A percentile compares a stretch with the other conserved stretches of the same genome.
Evolutionary conservation across 1,140 invertebrate genomes (phyloP).

Genomic region (Drosophila nebulosa): DNA sequence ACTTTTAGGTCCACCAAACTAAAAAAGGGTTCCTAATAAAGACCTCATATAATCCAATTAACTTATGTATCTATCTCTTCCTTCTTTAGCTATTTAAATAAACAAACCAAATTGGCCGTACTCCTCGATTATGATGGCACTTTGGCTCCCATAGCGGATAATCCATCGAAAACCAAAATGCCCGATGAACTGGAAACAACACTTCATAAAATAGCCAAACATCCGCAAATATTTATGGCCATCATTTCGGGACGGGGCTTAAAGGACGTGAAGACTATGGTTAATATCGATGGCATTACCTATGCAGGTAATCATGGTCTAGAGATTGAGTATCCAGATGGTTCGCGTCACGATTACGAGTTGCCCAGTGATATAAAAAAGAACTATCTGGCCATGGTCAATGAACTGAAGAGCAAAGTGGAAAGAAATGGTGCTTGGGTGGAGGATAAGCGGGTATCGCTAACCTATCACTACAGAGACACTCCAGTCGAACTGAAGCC

Average conservation of each 20-base stretch:
- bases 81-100: conserved; percentile 87
- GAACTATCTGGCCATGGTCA: conserved; percentile 89
- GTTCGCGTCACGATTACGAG: conserved; percentile 92
- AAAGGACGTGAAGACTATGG: conserved; percentile 92
- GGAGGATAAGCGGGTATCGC: conserved; percentile 92
- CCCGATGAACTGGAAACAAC: conserved; percentile 90
- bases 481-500: conserved; percentile 85
- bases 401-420: conserved; percentile 89
- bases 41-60: neutral
- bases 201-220: conserved; percentile 89
- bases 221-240: conserved; percentile 92
- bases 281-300: conserved; percentile 92
- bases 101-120: conserved; percentile 89
- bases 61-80: neutral
- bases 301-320: conserved; percentile 95
- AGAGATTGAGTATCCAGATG: conserved; percentile 93
- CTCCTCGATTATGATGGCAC: conserved; percentile 95
- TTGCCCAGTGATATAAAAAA: conserved; percentile 91
- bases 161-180: conserved; percentile 91
- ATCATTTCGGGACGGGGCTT: conserved; percentile 93
- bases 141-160: conserved; percentile 91
- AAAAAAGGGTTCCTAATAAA: too few relatives aligned
- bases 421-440: conserved; percentile 94
- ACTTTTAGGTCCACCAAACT: too few relatives aligned
- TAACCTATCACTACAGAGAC: conserved; percentile 95